These are phyloP conservation scores for Telenomus remus DNA, from an alignment of 1,140 invertebrate genomes.

Conservation along the genomic window DNA sequence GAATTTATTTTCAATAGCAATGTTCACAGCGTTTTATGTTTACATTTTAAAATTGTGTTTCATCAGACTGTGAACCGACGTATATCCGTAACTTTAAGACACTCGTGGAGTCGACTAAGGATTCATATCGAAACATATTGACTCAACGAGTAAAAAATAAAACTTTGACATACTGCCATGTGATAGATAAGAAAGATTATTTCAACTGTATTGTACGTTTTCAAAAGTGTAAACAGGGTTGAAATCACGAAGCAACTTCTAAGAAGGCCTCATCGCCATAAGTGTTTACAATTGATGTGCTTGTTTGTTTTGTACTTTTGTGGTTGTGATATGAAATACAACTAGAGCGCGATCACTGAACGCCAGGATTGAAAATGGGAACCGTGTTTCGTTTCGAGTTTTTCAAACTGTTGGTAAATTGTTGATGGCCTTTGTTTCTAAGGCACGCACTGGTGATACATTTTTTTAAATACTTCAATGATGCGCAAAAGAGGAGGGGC, in stretches of 20 bases:
- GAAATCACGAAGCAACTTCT: conserved; percentile 11
- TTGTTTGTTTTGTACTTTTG: conserved; percentile 13
- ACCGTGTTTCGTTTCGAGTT: background rate
- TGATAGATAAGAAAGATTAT: conserved; percentile 14
- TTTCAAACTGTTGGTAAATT: conserved; percentile 1
- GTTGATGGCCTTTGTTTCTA: background rate
- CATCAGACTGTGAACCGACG: conserved; percentile 11
- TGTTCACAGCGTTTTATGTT: too few relatives aligned
- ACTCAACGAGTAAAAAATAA: conserved; percentile 14
- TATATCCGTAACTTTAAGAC: conserved; percentile 35
- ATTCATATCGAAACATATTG: conserved; percentile 10
- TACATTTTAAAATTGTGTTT: too few relatives aligned
- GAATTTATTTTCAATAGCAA: too few relatives aligned
- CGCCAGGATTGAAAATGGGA: too few relatives aligned
- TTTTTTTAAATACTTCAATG: conserved; percentile 26
- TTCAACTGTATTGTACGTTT: conserved; percentile 7
- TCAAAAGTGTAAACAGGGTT: conserved; percentile 6
- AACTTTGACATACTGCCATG: conserved; percentile 22
- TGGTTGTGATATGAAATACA: conserved; percentile 5
- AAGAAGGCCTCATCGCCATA: background rate
- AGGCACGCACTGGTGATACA: background rate
- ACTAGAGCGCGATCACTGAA: too few relatives aligned
- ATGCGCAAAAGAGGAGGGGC: conserved; percentile 7
- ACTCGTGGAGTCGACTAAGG: conserved; percentile 6
- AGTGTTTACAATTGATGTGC: conserved; percentile 18